A percentile compares a stretch with the other conserved stretches of the same genome.
phyloP scores from a whole-genome alignment of 2,888 invertebrate genomes.

The Rhingia rostrata region DNA sequence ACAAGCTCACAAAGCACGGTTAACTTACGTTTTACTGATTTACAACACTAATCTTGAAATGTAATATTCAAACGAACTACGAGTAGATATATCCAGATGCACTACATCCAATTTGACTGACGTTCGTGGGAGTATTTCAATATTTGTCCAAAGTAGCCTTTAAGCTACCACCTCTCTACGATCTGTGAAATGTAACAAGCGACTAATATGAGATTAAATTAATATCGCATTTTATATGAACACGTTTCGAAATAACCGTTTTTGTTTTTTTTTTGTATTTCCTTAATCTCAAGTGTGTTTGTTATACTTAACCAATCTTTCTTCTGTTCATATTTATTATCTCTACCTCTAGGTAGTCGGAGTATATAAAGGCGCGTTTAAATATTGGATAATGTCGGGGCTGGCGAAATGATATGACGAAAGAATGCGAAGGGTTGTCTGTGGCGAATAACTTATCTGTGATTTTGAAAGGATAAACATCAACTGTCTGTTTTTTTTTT shows the following conservation, averaged over 20 bases:
- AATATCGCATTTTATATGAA: conserved; percentile 55
- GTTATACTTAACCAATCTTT: conserved; percentile 9
- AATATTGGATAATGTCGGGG: conserved; percentile 51
- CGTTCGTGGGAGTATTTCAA: conserved; percentile 10
- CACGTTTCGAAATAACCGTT: conserved; percentile 18
- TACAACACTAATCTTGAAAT: conserved; percentile 28
- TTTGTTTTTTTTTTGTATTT: conserved; percentile 1
- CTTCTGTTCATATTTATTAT: conserved; percentile 9
- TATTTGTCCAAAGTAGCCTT: neutral
- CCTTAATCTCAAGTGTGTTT: conserved; percentile 53
- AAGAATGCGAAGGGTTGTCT: conserved; percentile 34
- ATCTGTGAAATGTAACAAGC: conserved; percentile 54
- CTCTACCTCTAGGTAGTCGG: conserved; percentile 32
- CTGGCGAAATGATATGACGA: conserved; percentile 9
- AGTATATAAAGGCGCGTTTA: conserved; percentile 26
- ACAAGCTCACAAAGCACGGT: conserved; percentile 8
- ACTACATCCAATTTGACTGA: conserved; percentile 9
- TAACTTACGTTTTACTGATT: conserved; percentile 49
- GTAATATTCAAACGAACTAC: neutral
- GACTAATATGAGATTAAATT: conserved; percentile 64
- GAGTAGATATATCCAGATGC: neutral
- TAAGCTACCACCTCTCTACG: conserved; percentile 9
- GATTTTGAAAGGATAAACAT: conserved; percentile 21
- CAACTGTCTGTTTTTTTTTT: neutral
- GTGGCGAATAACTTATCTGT: neutral